Evolutionary conservation across 2,888 invertebrate species (phyloP), one percentile per base, ranked within the genome.

Genomic region (Cryptus viduatorius): DNA sequence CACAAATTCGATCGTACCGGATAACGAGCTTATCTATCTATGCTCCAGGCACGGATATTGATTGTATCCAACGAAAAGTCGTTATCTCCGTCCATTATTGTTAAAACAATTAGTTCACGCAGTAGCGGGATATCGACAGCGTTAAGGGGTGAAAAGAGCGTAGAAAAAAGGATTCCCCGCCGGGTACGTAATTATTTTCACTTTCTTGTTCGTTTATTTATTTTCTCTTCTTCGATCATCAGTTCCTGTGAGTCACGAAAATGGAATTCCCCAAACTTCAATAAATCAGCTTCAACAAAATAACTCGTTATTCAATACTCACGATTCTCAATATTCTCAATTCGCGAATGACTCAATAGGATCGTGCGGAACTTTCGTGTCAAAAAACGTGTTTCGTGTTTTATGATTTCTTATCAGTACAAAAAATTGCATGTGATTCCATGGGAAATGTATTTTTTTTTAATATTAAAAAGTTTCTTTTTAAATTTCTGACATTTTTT

Each of bases 1-100:
- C 79, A 73, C 82, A 87, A 88, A 89, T 87, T 89, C 87, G 88
- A 90, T 91, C 88, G 88, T 86, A 68, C 83, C 82, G 84, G 89
- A 90, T 92, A 93, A 92, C 91, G 84, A 88, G 89, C 89, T 93
- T 92, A 92, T 92, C 89, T 88, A 85, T 84, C 76, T 64, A 12
- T 50, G 14, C 44, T 44, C 48, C 48, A 71, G n/a, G 44, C 82
- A 71, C 87, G 89, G 88, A 89, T 91, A 92, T 92, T 90, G 89
- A 83, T 85, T 86, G 86, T 88, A 90, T 90, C 88, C 86, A 88
- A 86, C 78, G 86, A 80, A 89, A 89, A 88, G 83, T 90, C 89
- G 85, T 89, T 87, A 77, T 83, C 77, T 75, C 79, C 61, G 83
- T 81, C 80, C 89, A 88, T 90, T 89, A 88, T 84, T 86, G 86